Evolutionary conservation across 2,888 invertebrate species (phyloP), one percentile per base, ranked within the genome.

Genomic region (Adineta ricciae): DNA sequence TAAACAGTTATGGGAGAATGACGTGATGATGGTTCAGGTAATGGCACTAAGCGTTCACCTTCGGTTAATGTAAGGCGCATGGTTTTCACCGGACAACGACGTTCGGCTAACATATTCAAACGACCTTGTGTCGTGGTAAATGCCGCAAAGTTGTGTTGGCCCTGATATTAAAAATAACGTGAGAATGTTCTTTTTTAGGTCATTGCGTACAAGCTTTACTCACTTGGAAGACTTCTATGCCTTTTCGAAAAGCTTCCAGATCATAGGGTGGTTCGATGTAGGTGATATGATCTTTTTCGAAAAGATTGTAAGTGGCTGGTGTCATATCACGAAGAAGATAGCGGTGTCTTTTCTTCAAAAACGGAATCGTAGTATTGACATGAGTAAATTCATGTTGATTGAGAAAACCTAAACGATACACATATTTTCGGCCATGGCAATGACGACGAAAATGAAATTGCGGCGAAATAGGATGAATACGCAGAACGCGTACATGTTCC

Each of bases 81-180:
- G 24, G 78, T 78, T 85, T 85, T 85, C 9, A 84, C 38, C 32
- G 85, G 85, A 54, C 73, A 78, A 24, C 83, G 83, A 24, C 78
- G 72, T 52, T 85, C 73, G 4, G 86, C 87, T 86, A 84, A 87
- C 86, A 86, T 83, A 84, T 41, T 82, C n/a, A 27, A 38, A n/a
- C 86, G 46, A 32, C 84, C 86, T 84, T 83, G 82, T 32, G 41
- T 84, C 19, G 84, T 86, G 1, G 86, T 86, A 83, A 86, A 86
- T 24, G 86, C 86, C 56, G 82, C 54, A 83, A 86, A 86, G 56
- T 86, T 56, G 32, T 86, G 84, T 83, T 83, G 83, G 21, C 83
- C 83, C 64, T 64, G 19, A 7, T 64, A 14, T n/a, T 27, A 56
- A 36, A 19, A 27, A 16, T 19, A 64, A 19, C 14, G 1, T 8